Conservation (phyloP, 2,113 vertebrate genomes). For the Sardina pilchardus region DNA sequence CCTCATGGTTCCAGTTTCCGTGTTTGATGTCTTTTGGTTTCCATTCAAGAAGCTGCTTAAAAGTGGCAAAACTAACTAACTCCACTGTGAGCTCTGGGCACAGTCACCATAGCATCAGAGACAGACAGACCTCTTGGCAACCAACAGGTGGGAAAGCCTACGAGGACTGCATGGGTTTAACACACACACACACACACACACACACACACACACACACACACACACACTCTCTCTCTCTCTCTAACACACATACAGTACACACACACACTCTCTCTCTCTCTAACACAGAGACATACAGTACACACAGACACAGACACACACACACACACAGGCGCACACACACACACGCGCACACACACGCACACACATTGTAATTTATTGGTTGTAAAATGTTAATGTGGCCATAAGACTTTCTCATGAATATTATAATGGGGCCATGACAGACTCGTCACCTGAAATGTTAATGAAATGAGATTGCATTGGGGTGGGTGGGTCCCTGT, state of each 20-base stretch:
- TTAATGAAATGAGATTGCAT: constrained; percentile 74
- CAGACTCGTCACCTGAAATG: constrained; percentile 74
- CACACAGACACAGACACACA: no score
- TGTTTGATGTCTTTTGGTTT: constrained; percentile 13
- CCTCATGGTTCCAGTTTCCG: not conserved
- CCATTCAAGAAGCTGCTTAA: not conserved
- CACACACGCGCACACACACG: not conserved
- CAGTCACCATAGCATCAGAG: not conserved
- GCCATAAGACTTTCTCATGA: constrained; percentile 70
- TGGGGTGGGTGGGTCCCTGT: constrained; percentile 55
- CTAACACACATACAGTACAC: no score
- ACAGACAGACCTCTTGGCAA: constrained; percentile 2
- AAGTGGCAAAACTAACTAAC: not conserved
- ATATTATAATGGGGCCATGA: constrained; percentile 71
- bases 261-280: no score
- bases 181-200: constrained; percentile 13
- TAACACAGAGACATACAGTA: no score
- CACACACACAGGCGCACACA: constrained; percentile 18
- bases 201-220: constrained; percentile 26
- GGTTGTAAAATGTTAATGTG: constrained; percentile 77
- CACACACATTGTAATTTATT: constrained; percentile 68
- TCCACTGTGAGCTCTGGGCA: not conserved
- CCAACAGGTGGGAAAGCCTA: constrained; percentile 27
- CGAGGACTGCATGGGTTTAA: not conserved
- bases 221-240: no score